Evolutionary conservation across 2,113 vertebrate species (phyloP), one percentile per base, ranked within the genome.

Genomic region (Nibea albiflora): DNA sequence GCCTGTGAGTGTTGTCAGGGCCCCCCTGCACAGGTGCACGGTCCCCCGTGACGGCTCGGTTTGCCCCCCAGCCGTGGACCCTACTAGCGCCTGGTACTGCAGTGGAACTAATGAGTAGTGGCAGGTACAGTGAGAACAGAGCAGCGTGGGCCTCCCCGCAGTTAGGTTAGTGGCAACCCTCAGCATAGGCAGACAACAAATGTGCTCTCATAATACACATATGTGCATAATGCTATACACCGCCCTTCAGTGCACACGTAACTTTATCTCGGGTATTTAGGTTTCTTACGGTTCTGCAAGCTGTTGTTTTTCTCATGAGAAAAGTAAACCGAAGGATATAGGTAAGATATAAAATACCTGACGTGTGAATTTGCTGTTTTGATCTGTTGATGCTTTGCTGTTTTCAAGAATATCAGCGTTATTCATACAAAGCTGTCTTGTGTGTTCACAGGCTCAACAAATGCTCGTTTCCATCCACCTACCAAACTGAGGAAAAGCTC

Each of bases 21-120:
- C 93, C 94, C 24, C 95, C 91, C 89, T 90, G 94, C 94, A 96
- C 97, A 97, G 97, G 97, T 97, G 96, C 93, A 62, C 50, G 76
- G 90, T 91, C 88, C 94, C 91, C 16, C 31, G 84, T 60, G 87
- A 94, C 76, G 83, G 71, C 87, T 80, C 80, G 11, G 90, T 94
- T 93, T 91, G 83, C 69, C 91, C 90, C 93, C 92, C 82, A 84
- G 86, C 42, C 90, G 42, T 69, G 90, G 79, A 83, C 90, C 91
- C 76, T 78, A 81, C 81, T 73, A 70, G 81, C 73, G 89, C 90
- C 95, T 95, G 92, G 87, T 94, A 90, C 93, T 93, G 90, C 93
- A 89, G 93, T 95, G 95, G 95, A 97, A 96, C 89, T 97, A 97
- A 97, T 95, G 93, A 80, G 90, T 92, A 94, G 93, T 96, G 96